phyloP scores from a whole-genome alignment of 64 coral and sea anemone species.

The Cladopsammia gracilis region DNA sequence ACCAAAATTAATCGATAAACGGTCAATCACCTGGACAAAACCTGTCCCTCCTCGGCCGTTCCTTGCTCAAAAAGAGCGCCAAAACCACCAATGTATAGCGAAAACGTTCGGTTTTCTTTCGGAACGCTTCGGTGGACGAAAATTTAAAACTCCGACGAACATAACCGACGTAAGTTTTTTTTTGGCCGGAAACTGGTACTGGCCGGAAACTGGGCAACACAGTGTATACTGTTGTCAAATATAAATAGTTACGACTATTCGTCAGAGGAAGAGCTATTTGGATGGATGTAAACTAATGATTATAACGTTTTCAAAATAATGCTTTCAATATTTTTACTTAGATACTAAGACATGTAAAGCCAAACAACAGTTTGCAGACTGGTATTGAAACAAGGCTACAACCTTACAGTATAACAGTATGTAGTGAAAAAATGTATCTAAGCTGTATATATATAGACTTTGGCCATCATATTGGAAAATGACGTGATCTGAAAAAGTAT shows the following conservation, averaged over 20 bases:
- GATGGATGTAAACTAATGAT: conserved; percentile 9
- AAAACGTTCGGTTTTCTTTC: too few species aligned
- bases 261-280: conserved; percentile 1
- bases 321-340: too few species aligned
- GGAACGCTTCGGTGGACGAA: too few species aligned
- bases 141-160: too few species aligned
- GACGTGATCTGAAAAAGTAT: too few species aligned
- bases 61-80: too few species aligned
- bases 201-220: too few species aligned
- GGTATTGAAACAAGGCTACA: conserved; percentile 27
- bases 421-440: background rate
- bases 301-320: background rate
- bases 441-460: background rate
- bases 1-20: too few species aligned
- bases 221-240: background rate
- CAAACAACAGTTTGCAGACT: conserved; percentile 25
- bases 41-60: too few species aligned
- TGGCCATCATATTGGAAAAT: background rate
- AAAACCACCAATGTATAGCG: too few species aligned
- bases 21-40: too few species aligned
- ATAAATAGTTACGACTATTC: background rate
- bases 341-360: background rate
- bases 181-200: conserved; percentile 21
- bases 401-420: conserved; percentile 20
- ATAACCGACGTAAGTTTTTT: too few species aligned